phyloP scores from a whole-genome alignment of 23 tunicate genomes.

The Halocynthia roretzi region DNA sequence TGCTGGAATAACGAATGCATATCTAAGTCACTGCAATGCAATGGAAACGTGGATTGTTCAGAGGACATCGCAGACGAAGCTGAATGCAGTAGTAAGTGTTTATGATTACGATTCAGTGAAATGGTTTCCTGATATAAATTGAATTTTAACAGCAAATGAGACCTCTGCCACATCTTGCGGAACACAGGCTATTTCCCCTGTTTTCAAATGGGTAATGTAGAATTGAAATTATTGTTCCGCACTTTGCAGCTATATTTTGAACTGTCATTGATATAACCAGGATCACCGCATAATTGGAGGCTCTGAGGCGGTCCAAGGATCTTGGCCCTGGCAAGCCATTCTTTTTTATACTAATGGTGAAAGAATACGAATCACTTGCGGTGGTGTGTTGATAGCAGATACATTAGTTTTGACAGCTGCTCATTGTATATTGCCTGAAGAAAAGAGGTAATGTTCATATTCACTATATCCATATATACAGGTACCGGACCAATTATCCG shows the following conservation, averaged over 20 bases:
- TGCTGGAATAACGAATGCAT: constrained; percentile 23
- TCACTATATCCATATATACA: no score
- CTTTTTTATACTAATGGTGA: neutral
- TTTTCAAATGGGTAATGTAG: constrained; percentile 4
- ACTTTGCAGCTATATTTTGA: neutral
- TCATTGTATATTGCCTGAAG: no score
- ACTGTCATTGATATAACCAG: neutral
- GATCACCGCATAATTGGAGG: constrained; percentile 16
- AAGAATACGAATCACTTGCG: no score
- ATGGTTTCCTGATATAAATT: no score
- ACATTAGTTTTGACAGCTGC: no score
- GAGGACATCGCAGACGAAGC: constrained; percentile 22
- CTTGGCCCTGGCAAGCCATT: constrained; percentile 25
- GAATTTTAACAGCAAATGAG: no score
- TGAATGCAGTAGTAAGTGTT: constrained; percentile 7
- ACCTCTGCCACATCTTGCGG: neutral
- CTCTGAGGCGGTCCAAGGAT: neutral
- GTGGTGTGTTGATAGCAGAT: no score
- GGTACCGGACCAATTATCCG: no score
- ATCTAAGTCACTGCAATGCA: constrained; percentile 10
- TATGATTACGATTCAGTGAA: no score
- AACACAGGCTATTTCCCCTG: neutral
- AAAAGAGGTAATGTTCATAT: no score
- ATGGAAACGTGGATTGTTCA: constrained; percentile 8
- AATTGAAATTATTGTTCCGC: no score